Percentiles rank a stretch among this genome's conserved stretches.
Conservation (phyloP, 1,140 invertebrate genomes). For the Euura lappo region DNA sequence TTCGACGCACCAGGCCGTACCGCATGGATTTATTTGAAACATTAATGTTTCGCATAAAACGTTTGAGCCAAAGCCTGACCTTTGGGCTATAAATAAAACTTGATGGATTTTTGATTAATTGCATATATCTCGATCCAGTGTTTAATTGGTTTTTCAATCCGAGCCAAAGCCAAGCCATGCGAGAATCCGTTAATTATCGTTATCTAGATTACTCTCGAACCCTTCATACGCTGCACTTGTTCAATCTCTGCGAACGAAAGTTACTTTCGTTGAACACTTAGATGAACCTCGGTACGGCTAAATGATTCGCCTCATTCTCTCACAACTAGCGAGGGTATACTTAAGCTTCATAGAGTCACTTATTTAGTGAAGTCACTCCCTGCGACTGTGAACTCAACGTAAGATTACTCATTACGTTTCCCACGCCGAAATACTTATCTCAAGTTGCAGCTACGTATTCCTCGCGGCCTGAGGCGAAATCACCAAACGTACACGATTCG, state of each 20-base stretch:
- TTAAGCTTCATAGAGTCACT: not conserved
- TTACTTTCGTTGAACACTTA: too few relatives aligned
- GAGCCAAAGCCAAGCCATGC: not conserved
- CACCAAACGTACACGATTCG: not conserved
- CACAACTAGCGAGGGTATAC: not conserved
- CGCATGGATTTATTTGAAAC: not conserved
- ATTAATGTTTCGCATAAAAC: not conserved
- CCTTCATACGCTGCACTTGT: too few relatives aligned
- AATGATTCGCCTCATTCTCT: not conserved
- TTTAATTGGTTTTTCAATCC: not conserved
- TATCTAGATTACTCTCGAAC: too few relatives aligned
- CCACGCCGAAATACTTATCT: not conserved
- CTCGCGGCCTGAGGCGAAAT: not conserved
- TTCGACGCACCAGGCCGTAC: too few relatives aligned
- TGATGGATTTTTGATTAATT: not conserved
- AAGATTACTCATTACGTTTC: not conserved
- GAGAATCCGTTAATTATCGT: not conserved
- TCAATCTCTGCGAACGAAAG: too few relatives aligned
- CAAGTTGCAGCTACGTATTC: not conserved
- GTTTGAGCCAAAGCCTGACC: not conserved
- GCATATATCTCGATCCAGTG: not conserved
- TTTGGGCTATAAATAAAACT: not conserved
- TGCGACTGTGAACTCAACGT: not conserved
- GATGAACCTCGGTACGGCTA: not conserved
- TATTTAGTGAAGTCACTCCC: not conserved